Base-by-base conservation (phyloP, 2,113 vertebrate species). In the Scalopus aquaticus region DNA sequence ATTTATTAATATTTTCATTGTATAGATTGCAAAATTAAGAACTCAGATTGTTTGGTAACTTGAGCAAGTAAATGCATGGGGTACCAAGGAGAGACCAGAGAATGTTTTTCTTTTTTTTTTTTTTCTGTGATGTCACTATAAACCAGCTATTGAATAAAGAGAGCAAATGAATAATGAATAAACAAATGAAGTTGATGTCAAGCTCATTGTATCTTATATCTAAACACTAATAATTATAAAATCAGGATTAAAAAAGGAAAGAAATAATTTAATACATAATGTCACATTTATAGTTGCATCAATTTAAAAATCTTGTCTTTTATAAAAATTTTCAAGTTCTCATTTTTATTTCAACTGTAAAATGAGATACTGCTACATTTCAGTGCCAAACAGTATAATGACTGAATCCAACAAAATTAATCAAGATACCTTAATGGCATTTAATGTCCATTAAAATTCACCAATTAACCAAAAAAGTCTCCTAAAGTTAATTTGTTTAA, bases 1-100 rank as follows among this genome's bases (percentile, higher is more conserved):
- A 28, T 49, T 85, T 73, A 72, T 91, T 87, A 76, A 51, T 42
- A 73, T 76, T 84, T 65, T 94, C 16, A 32, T 77, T 91, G 90
- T 64, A 70, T 60, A 65, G 2, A 30, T 54, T 30, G 69, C 12
- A 85, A 72, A 76, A 70, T n/a, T 44, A 13, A 87, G 83, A 81
- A 83, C 16, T 65, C 28, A 64, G 28, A 49, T 79, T 20, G 3
- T 32, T 87, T 90, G 20, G 5, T 77, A 76, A 60, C 2, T 42
- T 74, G 30, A 92, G 15, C 46, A 90, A 65, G 7, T 24, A 35
- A 16, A n/a, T 67, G 7, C 62, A 12, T 5, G 5, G 15, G 7
- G 16, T 6, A 83, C 2, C 1, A 84, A 1, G 56, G 16, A 58
- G 44, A 28, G 54, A n/a, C 5, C 30, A n/a, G 39, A 92, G 20